A percentile compares a stretch with the other conserved stretches of the same genome.
phyloP scores from a whole-genome alignment of 2,888 invertebrate species.

The Hypercompe scribonia region DNA sequence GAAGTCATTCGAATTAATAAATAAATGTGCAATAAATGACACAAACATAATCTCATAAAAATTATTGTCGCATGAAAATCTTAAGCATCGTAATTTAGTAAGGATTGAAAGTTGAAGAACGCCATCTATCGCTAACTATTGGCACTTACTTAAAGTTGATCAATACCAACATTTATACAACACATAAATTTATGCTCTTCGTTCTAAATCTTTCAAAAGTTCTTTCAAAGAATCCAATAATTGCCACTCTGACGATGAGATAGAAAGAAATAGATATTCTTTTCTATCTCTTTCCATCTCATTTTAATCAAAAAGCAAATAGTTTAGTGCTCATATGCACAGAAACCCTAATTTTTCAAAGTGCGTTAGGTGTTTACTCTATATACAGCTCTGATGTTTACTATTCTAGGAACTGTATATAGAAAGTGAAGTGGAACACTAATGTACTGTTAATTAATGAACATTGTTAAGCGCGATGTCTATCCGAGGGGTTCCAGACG shows the following conservation, averaged over 20 bases:
- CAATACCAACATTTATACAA: background rate
- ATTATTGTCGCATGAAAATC: background rate
- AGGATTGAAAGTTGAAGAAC: background rate
- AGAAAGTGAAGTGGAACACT: background rate
- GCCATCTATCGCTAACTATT: no score
- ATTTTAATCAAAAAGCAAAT: background rate
- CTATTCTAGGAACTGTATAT: background rate
- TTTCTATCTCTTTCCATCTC: background rate
- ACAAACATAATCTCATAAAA: no score
- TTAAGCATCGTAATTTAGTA: background rate
- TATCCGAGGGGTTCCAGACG: slow-evolving; percentile 80
- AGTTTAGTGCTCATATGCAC: no score
- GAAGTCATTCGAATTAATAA: no score
- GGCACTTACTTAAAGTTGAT: background rate
- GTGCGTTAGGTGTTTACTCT: background rate
- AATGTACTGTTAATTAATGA: slow-evolving; percentile 8
- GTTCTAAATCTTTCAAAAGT: background rate
- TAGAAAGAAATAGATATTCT: background rate
- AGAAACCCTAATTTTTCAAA: background rate
- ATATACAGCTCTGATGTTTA: background rate
- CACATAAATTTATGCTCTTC: background rate
- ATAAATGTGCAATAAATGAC: no score
- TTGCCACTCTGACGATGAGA: background rate
- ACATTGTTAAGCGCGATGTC: slow-evolving; percentile 65
- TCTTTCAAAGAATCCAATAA: background rate